These are phyloP conservation scores for Procambarus virginalis DNA, from an alignment of 1,140 invertebrate genomes.

Conservation along the genomic window DNA sequence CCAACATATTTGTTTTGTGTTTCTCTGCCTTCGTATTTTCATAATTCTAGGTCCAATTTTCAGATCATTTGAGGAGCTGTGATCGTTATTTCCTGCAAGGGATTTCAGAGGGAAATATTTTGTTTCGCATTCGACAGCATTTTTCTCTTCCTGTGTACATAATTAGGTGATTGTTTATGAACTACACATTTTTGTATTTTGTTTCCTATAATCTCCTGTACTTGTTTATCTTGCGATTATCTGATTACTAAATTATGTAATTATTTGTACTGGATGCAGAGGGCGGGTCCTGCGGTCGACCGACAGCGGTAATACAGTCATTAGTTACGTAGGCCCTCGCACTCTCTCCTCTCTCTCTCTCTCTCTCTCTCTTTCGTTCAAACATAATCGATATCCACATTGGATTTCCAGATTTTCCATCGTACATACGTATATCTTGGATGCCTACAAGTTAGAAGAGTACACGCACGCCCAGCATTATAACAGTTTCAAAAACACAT, in stretches of 20 bases:
- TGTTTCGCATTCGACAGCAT: background rate
- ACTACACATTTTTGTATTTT: background rate
- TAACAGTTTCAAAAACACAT: constrained; percentile 37
- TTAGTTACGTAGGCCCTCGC: constrained; percentile 29
- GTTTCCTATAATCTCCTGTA: background rate
- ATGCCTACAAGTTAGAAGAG: constrained; percentile 7
- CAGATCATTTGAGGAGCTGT: background rate
- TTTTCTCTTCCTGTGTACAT: background rate
- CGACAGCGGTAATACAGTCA: constrained; percentile 43
- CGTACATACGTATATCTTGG: constrained; percentile 9
- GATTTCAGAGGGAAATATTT: background rate
- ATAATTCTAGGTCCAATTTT: background rate
- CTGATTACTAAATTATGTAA: background rate
- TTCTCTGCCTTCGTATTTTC: background rate
- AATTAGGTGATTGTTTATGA: background rate
- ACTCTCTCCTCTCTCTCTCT: background rate
- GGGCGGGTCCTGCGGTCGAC: background rate
- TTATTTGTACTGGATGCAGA: background rate
- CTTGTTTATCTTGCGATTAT: background rate
- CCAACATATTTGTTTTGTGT: background rate
- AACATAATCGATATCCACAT: constrained; percentile 10
- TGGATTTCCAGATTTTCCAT: background rate
- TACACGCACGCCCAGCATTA: constrained; percentile 29
- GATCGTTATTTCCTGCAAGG: background rate
- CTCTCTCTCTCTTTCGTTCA: constrained; percentile 27